Evolutionary conservation across 64 coral and sea anemone genomes (phyloP), one percentile per base, ranked within the genome.

Genomic region (Pocillopora verrucosa): DNA sequence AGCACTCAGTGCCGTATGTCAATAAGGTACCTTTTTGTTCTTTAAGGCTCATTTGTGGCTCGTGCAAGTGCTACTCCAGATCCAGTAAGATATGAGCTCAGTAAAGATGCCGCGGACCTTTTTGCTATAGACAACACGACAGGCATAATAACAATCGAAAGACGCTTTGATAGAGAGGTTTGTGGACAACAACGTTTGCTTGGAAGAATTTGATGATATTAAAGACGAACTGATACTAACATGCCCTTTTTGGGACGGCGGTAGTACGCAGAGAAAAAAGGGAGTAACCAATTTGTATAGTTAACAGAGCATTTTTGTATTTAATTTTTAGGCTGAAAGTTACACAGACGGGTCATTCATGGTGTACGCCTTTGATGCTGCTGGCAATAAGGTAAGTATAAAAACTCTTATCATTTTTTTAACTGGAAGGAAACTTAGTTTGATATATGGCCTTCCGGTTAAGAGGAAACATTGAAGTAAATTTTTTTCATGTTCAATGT

Each of bases 111-210:
- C 11, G 82, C 34, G 35, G 11, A 24, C 61, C 63, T 72, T 22
- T 98, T 98, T 63, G 58, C 58, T 75, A 92, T 98, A 72, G 89
- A 86, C 60, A 98, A 80, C 45, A 12, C 60, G 3, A 94, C 95
- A 59, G 95, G 95, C 38, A 36, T 69, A 10, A 94, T 98, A 51
- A 92, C 35, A 1, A 58, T 98, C 0, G 88, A 92, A 56, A 65
- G 84, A 9, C 75, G 41, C 10, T 20, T 98, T 64, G 92, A 94
- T 58, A 83, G 89, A 89, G 92, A 98, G 82, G 82, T 85, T 56
- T 72, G 79, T 81, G 20, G 1, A 63, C 12, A 60, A 30, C 30
- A 51, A 51, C 41, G 41, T 51, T 51, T 51, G 41, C 41, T 51
- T 51, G 41, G 41, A 51, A 51, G 41, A 51, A 51, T 51, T 51